Evolutionary conservation across 2,113 vertebrate genomes (phyloP).

Genomic region (Microcebus tavaratra): DNA sequence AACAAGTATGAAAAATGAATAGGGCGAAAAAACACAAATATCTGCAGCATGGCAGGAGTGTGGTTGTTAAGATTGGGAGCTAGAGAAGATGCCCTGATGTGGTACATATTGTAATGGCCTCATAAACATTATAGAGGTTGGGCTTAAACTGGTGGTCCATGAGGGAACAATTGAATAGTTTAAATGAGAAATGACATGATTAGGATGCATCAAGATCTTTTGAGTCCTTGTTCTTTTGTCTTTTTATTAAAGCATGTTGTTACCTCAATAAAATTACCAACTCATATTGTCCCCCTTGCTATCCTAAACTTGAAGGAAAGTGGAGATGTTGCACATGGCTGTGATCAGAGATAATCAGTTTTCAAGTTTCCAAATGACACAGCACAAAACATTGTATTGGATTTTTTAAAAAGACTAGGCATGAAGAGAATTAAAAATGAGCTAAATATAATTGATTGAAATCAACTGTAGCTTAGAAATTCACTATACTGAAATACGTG

Average conservation of each 20-base stretch:
- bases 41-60: neutral
- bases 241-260: neutral
- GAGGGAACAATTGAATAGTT: neutral
- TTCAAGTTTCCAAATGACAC: slow-evolving; percentile 69
- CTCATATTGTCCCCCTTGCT: neutral
- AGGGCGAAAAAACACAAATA: neutral
- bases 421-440: slow-evolving; percentile 60
- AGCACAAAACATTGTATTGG: slow-evolving; percentile 44
- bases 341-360: neutral
- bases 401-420: slow-evolving; percentile 12
- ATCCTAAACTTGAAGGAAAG: neutral
- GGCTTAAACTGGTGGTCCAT: neutral
- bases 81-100: neutral
- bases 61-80: neutral
- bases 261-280: neutral
- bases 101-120: neutral
- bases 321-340: neutral
- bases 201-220: neutral
- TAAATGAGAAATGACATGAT: neutral
- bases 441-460: slow-evolving; percentile 63
- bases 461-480: slow-evolving; percentile 47
- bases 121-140: neutral
- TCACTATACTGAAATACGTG: slow-evolving; percentile 54
- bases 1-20: neutral
- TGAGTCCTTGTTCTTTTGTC: neutral